Evolutionary conservation across 2,113 vertebrate genomes (phyloP).

Genomic region (Orientallactaga bullata): DNA sequence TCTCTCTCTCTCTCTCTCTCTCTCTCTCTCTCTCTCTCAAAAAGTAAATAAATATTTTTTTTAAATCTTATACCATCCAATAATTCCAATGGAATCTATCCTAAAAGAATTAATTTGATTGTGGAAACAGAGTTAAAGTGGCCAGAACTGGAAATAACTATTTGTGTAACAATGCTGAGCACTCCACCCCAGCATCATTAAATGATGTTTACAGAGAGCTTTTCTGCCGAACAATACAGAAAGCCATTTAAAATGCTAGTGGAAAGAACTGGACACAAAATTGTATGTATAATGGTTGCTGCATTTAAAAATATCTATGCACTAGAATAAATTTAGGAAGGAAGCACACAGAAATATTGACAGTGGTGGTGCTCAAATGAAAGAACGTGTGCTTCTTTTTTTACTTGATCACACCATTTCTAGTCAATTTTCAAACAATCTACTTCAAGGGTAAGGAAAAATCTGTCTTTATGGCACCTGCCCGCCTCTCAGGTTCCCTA

Average conservation of each 20-base stretch:
- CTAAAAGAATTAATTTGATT: neutral
- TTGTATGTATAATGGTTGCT: accelerated
- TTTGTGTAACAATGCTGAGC: neutral
- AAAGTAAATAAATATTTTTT: too few relatives aligned
- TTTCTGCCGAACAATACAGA: neutral
- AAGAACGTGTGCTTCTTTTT: accelerated
- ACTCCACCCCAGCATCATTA: neutral
- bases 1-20: too few relatives aligned
- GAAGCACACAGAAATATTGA: neutral
- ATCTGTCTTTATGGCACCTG: neutral
- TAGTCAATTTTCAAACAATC: slow-evolving; percentile 9
- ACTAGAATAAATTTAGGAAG: neutral
- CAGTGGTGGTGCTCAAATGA: accelerated
- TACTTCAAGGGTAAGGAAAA: neutral
- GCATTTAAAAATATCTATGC: neutral
- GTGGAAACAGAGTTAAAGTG: neutral
- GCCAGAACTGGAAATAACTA: neutral
- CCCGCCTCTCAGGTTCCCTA: neutral
- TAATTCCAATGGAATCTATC: neutral
- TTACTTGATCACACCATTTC: neutral
- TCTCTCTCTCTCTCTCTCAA: too few relatives aligned
- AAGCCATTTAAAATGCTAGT: neutral
- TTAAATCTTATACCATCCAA: neutral
- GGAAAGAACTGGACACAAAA: neutral
- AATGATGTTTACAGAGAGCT: neutral